Evolutionary conservation across 2,113 vertebrate genomes (phyloP).

Genomic region (Lepidothrix coronata): DNA sequence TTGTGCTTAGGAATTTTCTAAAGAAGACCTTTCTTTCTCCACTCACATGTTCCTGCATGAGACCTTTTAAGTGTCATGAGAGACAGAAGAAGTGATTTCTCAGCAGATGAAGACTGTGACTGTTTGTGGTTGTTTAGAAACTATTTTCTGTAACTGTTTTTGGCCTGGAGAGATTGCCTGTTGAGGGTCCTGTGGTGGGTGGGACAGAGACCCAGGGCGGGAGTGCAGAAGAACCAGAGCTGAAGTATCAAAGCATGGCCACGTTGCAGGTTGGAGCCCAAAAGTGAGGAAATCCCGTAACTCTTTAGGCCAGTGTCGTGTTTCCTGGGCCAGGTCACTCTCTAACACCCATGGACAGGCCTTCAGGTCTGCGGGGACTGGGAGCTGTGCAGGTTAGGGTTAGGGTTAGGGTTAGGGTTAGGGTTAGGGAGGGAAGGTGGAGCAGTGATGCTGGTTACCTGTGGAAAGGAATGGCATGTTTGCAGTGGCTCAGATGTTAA

Average conservation of each 20-base stretch:
- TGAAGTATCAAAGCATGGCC: background rate
- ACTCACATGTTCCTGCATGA: background rate
- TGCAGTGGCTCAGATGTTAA: background rate
- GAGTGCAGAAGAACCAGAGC: background rate
- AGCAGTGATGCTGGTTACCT: background rate
- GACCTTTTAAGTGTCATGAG: background rate
- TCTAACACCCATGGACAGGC: background rate
- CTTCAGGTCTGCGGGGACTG: background rate
- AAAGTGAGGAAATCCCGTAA: background rate
- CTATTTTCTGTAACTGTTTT: fast-evolving
- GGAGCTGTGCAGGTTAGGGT: background rate
- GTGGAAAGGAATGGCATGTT: background rate
- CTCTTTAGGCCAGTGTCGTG: background rate
- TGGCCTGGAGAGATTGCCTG: background rate
- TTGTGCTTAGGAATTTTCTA: background rate
- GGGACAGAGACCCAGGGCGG: background rate
- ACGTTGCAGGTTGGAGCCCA: background rate
- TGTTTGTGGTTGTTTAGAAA: background rate
- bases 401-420: too few relatives aligned
- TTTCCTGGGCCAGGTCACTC: background rate
- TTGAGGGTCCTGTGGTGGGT: background rate
- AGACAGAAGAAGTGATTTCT: background rate
- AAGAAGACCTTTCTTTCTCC: background rate
- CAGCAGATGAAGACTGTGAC: background rate
- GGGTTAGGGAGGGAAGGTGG: background rate